phyloP scores from a whole-genome alignment of 2,113 vertebrate genomes.

The Pyxicephalus adspersus region DNA sequence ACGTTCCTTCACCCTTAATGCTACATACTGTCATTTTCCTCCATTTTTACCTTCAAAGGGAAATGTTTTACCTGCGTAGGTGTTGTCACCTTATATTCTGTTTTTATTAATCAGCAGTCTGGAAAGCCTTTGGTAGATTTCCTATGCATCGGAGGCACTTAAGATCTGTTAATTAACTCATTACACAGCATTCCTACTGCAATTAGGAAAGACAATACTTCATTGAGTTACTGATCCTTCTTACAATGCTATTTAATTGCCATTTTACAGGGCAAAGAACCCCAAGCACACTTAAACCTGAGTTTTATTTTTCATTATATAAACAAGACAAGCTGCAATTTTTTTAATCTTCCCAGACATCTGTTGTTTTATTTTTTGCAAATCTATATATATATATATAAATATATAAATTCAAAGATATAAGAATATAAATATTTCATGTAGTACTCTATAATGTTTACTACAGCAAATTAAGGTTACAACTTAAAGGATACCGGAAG shows the following conservation, averaged over 20 bases:
- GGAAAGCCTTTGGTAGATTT: slow-evolving; percentile 63
- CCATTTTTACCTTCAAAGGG: not conserved
- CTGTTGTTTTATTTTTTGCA: too few relatives aligned
- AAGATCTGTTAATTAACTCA: slow-evolving; percentile 69
- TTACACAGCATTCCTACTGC: slow-evolving; percentile 67
- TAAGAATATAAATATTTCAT: too few relatives aligned
- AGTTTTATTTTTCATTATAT: slow-evolving; percentile 8
- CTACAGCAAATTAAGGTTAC: too few relatives aligned
- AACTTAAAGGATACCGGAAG: too few relatives aligned
- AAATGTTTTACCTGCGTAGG: slow-evolving; percentile 34
- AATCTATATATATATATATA: too few relatives aligned
- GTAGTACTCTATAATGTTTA: too few relatives aligned
- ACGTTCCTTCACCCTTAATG: too few relatives aligned
- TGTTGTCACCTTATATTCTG: slow-evolving; percentile 57
- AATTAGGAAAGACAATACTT: slow-evolving; percentile 67
- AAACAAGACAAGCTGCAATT: slow-evolving; percentile 20
- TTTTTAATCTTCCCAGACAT: too few relatives aligned
- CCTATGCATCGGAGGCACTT: slow-evolving; percentile 60
- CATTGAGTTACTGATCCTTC: slow-evolving; percentile 66
- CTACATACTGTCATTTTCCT: too few relatives aligned
- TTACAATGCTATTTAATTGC: slow-evolving; percentile 66
- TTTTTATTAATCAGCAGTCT: slow-evolving; percentile 61
- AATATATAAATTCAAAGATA: too few relatives aligned
- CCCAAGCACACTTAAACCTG: slow-evolving; percentile 26
- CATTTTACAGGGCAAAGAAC: slow-evolving; percentile 60